phyloP scores from a whole-genome alignment of 1,140 invertebrate genomes.

The Pseudomyrmex sp. region DNA sequence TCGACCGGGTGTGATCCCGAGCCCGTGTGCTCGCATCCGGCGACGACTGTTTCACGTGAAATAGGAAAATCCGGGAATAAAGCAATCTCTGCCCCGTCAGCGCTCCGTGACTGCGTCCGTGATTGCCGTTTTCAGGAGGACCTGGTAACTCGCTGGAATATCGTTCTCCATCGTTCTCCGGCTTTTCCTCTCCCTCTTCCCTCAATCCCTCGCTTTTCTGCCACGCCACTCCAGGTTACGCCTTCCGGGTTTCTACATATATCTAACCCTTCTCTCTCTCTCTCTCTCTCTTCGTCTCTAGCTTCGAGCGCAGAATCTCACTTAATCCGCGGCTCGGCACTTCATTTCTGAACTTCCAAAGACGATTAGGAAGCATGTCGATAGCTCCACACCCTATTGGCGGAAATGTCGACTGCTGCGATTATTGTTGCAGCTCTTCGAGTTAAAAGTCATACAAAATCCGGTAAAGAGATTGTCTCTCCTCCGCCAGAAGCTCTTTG shows the following conservation, averaged over 20 bases:
- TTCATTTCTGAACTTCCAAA: conserved; percentile 46
- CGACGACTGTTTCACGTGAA: conserved; percentile 50
- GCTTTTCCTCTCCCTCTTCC: no score
- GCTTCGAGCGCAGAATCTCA: conserved; percentile 16
- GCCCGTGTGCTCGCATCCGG: conserved; percentile 11
- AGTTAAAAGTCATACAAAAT: conserved; percentile 32
- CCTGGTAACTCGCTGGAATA: conserved; percentile 32
- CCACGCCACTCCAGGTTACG: background rate
- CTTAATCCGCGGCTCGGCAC: conserved; percentile 48
- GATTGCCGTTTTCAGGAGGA: conserved; percentile 57
- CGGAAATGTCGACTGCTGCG: background rate
- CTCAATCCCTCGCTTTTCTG: background rate
- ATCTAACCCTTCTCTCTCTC: background rate
- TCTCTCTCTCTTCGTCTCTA: no score
- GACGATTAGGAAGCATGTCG: conserved; percentile 53
- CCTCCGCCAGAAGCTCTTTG: no score
- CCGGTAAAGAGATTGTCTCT: background rate
- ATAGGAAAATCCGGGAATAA: conserved; percentile 56
- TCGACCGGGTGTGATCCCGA: background rate
- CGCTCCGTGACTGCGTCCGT: conserved; percentile 42
- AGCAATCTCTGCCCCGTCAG: conserved; percentile 60
- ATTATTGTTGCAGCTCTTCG: conserved; percentile 40
- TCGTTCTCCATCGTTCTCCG: conserved; percentile 19
- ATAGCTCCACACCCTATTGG: conserved; percentile 33
- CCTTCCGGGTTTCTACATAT: no score